phyloP scores from a whole-genome alignment of 2,888 invertebrate species.

The Alentia gelatinosa region DNA sequence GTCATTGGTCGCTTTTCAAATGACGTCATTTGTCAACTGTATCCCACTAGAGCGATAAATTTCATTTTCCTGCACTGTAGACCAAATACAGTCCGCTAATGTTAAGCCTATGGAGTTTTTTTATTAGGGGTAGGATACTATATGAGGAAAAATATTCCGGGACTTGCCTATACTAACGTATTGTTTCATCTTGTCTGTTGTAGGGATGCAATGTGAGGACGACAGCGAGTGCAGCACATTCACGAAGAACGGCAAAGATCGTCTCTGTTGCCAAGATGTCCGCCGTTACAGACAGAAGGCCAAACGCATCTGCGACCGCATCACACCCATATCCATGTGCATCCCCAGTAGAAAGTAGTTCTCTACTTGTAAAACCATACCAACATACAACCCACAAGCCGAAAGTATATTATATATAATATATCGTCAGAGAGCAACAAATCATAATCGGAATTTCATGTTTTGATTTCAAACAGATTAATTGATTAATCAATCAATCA shows the following conservation, averaged over 20 bases:
- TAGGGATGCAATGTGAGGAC: conserved; percentile 44
- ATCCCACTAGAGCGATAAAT: too few relatives aligned
- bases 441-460: background rate
- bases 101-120: too few relatives aligned
- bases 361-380: background rate
- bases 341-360: conserved; percentile 48
- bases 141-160: too few relatives aligned
- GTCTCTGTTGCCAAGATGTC: conserved; percentile 59
- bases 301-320: conserved; percentile 59
- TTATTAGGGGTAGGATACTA: too few relatives aligned
- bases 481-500: background rate
- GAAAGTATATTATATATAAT: conserved; percentile 12
- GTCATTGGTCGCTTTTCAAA: too few relatives aligned
- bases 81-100: too few relatives aligned
- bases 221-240: conserved; percentile 50
- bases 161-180: too few relatives aligned
- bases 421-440: conserved; percentile 5
- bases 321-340: conserved; percentile 57
- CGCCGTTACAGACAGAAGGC: conserved; percentile 55
- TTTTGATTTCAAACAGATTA: background rate
- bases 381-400: background rate
- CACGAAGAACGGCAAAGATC: conserved; percentile 47
- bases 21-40: too few relatives aligned
- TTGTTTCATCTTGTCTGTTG: background rate
- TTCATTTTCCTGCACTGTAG: too few relatives aligned